Evolutionary conservation across 2,797 vertebrate genomes (phyloP), one percentile per base, ranked within the genome.

Genomic region (Aphelocoma californica): DNA sequence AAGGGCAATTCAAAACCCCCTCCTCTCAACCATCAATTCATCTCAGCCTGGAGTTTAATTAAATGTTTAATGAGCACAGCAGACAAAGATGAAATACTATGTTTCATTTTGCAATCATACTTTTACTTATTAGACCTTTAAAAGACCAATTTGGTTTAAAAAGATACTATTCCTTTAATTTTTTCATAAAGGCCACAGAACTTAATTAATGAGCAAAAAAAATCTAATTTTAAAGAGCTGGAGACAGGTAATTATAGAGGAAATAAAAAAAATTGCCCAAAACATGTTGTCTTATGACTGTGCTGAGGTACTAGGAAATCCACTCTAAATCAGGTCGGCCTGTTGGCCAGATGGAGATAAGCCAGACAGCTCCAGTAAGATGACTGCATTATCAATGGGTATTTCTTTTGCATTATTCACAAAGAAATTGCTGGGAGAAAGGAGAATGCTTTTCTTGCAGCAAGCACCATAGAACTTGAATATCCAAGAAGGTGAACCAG

Each of bases 21-120:
- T 86, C 73, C 79, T 92, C 44, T 73, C 73, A 81, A n/a, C 29
- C 51, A 73, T 81, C 88, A 88, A 91, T 88, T 54, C 56, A 88
- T 67, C 64, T 92, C 64, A 70, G 73, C 54, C 64, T 66, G 54
- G 61, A 95, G 86, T 92, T 95, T 97, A 94, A 97, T 97, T 97
- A 97, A 96, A 96, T 97, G 96, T 95, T 95, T 96, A 96, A 97
- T 92, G 64, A 96, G 42, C 86, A 94, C 75, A 97, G 92, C 65
- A 96, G 92, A 94, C 40, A 93, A 97, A 97, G 88, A 88, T 77
- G 88, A 96, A 67, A 74, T 87, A 95, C 65, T 58, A 26, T 92
- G 87, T 94, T 97, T 97, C 78, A 97, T 97, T 96, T 94, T 97
- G 88, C 97, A 95, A 87, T 51, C 79, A 95, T 80, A 84, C 86